Evolutionary conservation across 30 jellyfish, hydroid and myxozoan species (phyloP).

Genomic region (Calvadosia cruxmelitensis): DNA sequence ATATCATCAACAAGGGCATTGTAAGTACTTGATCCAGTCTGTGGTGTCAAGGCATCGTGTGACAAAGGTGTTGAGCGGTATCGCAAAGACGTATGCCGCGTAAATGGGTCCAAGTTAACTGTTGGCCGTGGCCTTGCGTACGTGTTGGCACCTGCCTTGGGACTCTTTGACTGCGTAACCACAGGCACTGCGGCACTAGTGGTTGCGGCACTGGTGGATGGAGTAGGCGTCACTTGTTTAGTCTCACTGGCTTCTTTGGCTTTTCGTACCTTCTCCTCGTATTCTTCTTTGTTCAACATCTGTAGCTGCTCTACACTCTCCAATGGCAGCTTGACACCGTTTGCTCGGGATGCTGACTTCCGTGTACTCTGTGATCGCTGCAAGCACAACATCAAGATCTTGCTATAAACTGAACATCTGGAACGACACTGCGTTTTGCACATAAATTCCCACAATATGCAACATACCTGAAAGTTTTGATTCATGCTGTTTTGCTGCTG

Average conservation of each 20-base stretch:
- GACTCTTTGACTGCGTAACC: conserved; percentile 49
- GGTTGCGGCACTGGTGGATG: conserved; percentile 10
- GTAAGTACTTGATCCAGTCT: conserved; percentile 71
- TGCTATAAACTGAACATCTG: no score
- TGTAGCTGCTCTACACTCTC: conserved; percentile 90
- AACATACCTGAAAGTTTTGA: conserved; percentile 72
- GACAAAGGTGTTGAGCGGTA: conserved; percentile 73
- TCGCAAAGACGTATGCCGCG: conserved; percentile 85
- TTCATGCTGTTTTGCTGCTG: conserved; percentile 83
- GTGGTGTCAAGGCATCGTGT: conserved; percentile 15
- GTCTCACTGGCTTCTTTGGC: conserved; percentile 55
- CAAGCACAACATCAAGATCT: neutral
- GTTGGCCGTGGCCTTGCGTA: conserved; percentile 79
- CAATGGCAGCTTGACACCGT: conserved; percentile 89
- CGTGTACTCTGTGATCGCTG: conserved; percentile 83
- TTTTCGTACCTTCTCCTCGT: conserved; percentile 55
- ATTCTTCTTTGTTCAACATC: conserved; percentile 73
- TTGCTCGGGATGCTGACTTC: conserved; percentile 55
- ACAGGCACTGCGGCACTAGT: conserved; percentile 10
- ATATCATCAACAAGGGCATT: conserved; percentile 88
- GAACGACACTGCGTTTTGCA: no score
- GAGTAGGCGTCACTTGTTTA: conserved; percentile 21
- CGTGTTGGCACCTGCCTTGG: conserved; percentile 48
- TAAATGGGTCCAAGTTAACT: conserved; percentile 65
- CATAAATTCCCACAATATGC: no score